These are phyloP conservation scores for Tenodera sinensis DNA, from an alignment of 2,888 invertebrate species.

Conservation along the genomic window DNA sequence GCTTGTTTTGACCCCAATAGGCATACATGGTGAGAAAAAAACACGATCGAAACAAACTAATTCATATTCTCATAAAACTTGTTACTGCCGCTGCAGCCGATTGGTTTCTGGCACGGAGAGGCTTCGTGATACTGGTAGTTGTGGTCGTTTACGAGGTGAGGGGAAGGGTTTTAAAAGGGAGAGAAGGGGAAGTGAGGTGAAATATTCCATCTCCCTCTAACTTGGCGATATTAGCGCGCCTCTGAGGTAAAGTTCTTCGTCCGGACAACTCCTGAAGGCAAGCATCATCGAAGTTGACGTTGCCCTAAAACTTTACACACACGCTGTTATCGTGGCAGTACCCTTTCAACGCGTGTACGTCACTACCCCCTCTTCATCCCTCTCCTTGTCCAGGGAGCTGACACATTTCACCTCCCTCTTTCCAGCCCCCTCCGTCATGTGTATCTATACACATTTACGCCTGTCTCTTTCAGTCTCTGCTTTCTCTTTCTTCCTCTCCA, in stretches of 20 bases:
- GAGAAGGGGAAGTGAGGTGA: not conserved
- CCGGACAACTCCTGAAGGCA: not conserved
- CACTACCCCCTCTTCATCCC: not conserved
- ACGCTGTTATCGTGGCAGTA: not conserved
- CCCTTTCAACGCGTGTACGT: not conserved
- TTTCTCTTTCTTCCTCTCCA: conserved; percentile 6
- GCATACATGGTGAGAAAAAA: not conserved
- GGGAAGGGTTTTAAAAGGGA: not conserved
- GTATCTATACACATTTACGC: not conserved
- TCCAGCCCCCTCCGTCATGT: not conserved
- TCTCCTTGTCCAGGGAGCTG: not conserved
- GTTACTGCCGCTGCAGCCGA: not conserved
- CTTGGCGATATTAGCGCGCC: not conserved
- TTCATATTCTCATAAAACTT: not conserved
- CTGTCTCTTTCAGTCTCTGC: conserved; percentile 12
- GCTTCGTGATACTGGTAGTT: not conserved
- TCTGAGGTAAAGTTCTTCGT: not conserved
- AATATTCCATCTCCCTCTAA: not conserved
- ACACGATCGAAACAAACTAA: not conserved
- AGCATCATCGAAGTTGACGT: not conserved
- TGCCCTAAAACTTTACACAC: not conserved
- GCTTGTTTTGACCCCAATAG: not conserved
- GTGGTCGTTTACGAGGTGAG: not conserved
- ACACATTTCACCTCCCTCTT: not conserved
- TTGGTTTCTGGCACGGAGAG: not conserved